These are phyloP conservation scores for Drosophila subobscura DNA, from an alignment of 1,140 invertebrate species.

Conservation along the genomic window DNA sequence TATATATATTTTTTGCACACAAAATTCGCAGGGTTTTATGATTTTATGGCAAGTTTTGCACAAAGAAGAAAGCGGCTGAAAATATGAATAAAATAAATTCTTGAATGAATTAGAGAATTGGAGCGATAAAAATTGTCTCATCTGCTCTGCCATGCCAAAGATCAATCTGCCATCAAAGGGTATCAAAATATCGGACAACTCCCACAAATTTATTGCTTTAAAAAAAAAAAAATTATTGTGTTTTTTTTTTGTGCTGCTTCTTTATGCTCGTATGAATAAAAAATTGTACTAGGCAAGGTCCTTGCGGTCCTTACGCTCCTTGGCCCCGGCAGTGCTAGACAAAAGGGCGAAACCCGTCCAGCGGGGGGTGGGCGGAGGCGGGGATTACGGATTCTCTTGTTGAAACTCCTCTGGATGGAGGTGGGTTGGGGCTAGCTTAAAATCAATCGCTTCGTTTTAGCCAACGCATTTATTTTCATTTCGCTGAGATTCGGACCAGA, in stretches of 20 bases:
- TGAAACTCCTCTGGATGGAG: neutral
- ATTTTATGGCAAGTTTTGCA: too few species aligned
- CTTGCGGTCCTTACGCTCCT: slow-evolving; percentile 26
- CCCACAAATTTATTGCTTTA: too few species aligned
- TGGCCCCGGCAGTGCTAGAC: slow-evolving; percentile 12
- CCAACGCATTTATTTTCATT: slow-evolving; percentile 81
- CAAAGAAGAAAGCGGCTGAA: too few species aligned
- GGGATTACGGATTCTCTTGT: too few species aligned
- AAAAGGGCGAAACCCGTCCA: slow-evolving; percentile 12
- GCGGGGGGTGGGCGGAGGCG: too few species aligned
- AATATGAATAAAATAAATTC: too few species aligned
- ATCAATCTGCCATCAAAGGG: too few species aligned
- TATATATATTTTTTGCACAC: slow-evolving; percentile 4
- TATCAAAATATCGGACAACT: neutral
- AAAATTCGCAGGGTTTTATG: too few species aligned
- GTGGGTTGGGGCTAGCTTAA: slow-evolving; percentile 29
- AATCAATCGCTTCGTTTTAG: slow-evolving; percentile 79
- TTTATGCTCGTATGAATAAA: slow-evolving; percentile 62
- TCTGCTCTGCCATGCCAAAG: too few species aligned
- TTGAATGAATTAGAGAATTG: too few species aligned
- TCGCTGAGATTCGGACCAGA: slow-evolving; percentile 58
- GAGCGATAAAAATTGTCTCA: too few species aligned
- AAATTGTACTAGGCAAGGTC: slow-evolving; percentile 34
- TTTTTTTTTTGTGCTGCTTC: slow-evolving; percentile 33
- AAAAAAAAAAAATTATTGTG: too few species aligned